Conservation (phyloP, 1,140 invertebrate genomes). For the Zaprionus inermis region DNA sequence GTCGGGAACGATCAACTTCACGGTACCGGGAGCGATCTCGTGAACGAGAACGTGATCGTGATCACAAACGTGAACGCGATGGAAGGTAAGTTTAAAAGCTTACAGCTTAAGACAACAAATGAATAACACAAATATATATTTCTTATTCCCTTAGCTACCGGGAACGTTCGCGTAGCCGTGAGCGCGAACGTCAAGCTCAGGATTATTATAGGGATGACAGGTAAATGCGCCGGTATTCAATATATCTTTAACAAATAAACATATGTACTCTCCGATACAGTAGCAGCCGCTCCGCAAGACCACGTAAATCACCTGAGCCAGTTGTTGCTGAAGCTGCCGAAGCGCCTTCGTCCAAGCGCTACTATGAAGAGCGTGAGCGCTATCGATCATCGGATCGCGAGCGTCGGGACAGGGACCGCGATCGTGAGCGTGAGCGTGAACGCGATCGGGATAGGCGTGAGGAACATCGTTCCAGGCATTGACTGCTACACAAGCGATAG, state of each 20-base stretch:
- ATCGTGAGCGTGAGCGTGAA: constrained; percentile 87
- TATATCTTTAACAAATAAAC: constrained; percentile 1
- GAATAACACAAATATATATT: background rate
- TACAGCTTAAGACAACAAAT: background rate
- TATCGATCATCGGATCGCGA: constrained; percentile 90
- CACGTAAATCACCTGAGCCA: constrained; percentile 86
- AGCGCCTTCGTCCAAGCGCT: constrained; percentile 85
- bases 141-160: constrained; percentile 84
- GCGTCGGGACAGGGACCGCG: constrained; percentile 87
- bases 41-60: constrained; percentile 88
- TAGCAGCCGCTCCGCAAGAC: constrained; percentile 86
- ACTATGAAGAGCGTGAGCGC: constrained; percentile 91
- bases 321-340: constrained; percentile 85
- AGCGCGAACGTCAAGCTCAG: constrained; percentile 86
- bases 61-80: constrained; percentile 89
- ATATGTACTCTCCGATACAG: constrained; percentile 55
- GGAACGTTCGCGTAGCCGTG: constrained; percentile 86
- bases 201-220: constrained; percentile 90
- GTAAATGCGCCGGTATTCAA: constrained; percentile 83
- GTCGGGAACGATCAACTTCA: constrained; percentile 91
- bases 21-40: constrained; percentile 89
- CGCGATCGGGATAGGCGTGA: constrained; percentile 88
- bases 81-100: constrained; percentile 72
- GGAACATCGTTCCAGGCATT: constrained; percentile 90
- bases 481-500: constrained; percentile 69